Conservation (phyloP, 2,888 invertebrate genomes). For the Exephanes ischioxanthus region DNA sequence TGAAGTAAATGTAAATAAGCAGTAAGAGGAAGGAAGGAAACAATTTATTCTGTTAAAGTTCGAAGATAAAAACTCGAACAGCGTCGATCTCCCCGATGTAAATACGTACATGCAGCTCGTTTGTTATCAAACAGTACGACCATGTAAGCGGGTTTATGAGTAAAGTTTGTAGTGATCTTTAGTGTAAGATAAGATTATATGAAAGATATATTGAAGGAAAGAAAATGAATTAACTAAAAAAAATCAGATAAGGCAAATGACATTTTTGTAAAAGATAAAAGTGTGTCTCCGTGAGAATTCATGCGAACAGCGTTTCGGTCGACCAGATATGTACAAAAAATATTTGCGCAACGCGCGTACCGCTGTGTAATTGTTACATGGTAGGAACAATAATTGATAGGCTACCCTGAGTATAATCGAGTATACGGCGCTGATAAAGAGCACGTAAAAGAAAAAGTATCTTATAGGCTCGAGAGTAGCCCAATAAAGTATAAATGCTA, state of each 20-base stretch:
- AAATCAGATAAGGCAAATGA: slow-evolving; percentile 43
- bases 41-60: slow-evolving; percentile 32
- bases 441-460: slow-evolving; percentile 30
- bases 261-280: slow-evolving; percentile 50
- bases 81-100: slow-evolving; percentile 54
- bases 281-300: slow-evolving; percentile 29
- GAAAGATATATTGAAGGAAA: slow-evolving; percentile 37
- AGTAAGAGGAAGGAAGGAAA: neutral
- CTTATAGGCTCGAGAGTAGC: slow-evolving; percentile 45
- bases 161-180: slow-evolving; percentile 55
- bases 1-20: slow-evolving; percentile 55
- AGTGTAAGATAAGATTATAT: slow-evolving; percentile 54
- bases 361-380: slow-evolving; percentile 31
- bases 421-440: slow-evolving; percentile 9
- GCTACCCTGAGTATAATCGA: slow-evolving; percentile 22
- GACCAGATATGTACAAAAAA: slow-evolving; percentile 55
- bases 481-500: slow-evolving; percentile 54
- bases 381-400: slow-evolving; percentile 3
- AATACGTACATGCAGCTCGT: slow-evolving; percentile 54
- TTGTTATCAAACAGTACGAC: slow-evolving; percentile 51
- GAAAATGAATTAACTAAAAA: neutral
- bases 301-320: slow-evolving; percentile 17
- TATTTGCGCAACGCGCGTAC: slow-evolving; percentile 38
- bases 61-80: slow-evolving; percentile 13
- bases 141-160: slow-evolving; percentile 36